Evolutionary conservation across 64 coral and sea anemone species (phyloP), one percentile per base, ranked within the genome.

Genomic region (Pocillopora verrucosa): DNA sequence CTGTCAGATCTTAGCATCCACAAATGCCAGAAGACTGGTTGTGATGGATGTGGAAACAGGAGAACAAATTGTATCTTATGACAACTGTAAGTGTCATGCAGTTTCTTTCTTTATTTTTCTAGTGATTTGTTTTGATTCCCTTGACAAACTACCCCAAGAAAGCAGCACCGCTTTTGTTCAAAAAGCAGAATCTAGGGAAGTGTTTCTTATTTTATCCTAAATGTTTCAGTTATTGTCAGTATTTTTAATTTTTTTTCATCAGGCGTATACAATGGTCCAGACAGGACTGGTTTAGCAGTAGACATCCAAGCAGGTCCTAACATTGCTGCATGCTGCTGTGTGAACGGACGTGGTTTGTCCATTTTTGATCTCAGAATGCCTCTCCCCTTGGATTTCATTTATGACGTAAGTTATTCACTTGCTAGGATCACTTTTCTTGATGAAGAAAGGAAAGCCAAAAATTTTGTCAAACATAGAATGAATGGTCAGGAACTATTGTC

Each of bases 311-410:
- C 76, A 37, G 88, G 88, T 0, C 91, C 95, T 80, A 85, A 97
- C 58, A 70, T 97, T 34, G 95, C 92, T 11, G 84, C 89, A 56
- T 93, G 91, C 68, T 86, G 87, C 58, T 97, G 88, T 78, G 88
- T 93, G 0, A 93, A 97, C 93, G 95, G 95, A 34, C 92, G 86
- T 20, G 95, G 95, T 65, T 74, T 97, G 16, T 93, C 88, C 10
- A 73, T 97, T 11, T 97, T 97, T 84, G 95, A 97, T 65, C 89
- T 97, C 20, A 97, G 95, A 91, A 93, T 90, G 88, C 95, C 95
- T 51, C 88, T 93, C 13, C 95, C 95, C 9, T n/a, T 93, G 76
- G 91, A 97, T 62, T 90, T 93, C 79, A 86, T 97, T n/a, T 90
- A 97, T 84, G 92, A 97, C 75, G 95, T 97, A 86, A 81, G 88